Evolutionary conservation across 1,140 invertebrate species (phyloP), one percentile per base, ranked within the genome.

Genomic region (Orchestia grillus): DNA sequence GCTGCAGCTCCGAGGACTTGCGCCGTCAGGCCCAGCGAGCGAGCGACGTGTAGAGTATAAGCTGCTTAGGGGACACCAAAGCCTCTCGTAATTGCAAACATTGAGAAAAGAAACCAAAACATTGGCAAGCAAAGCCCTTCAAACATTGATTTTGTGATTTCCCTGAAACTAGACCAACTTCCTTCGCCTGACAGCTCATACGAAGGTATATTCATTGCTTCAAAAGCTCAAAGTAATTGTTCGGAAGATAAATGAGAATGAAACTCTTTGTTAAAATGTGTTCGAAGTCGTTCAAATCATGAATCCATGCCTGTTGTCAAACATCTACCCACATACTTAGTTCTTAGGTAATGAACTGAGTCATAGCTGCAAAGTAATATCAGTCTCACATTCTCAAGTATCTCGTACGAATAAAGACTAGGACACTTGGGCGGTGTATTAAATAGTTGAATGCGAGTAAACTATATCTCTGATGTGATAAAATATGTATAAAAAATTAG

Each of bases 131-230:
- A 94, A 45, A 45, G 92, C 92, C 92, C 44, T 44, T 94, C 43
- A 94, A 94, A 94, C 92, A 94, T 94, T 94, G 92, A 94, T 94
- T 94, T 94, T 94, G 92, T 94, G 92, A 94, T 94, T 94, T 45
- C 40, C 11, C 43, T 41, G 88, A 90, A 90, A 90, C 88, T 41
- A 90, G 88, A 90, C 88, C 88, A 4, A 90, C 11, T 44, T 90
- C n/a, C 4, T 90, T 28, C 41, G 41, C 88, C 88, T 90, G 62
- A 36, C 28, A 28, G 62, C 62, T 77, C 62, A 77, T 77, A 36
- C 62, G 28, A 77, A 3, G 62, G 62, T 77, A 77, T 77, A 28
- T 77, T 77, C 62, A 77, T 77, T 77, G 62, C 28, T 19, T 23
- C 11, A 77, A 28, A 77, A 3, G 28, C 3, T 23, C 3, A 77